Base-by-base conservation (phyloP, 2,888 invertebrate genomes). In the Helicoverpa assulta region DNA sequence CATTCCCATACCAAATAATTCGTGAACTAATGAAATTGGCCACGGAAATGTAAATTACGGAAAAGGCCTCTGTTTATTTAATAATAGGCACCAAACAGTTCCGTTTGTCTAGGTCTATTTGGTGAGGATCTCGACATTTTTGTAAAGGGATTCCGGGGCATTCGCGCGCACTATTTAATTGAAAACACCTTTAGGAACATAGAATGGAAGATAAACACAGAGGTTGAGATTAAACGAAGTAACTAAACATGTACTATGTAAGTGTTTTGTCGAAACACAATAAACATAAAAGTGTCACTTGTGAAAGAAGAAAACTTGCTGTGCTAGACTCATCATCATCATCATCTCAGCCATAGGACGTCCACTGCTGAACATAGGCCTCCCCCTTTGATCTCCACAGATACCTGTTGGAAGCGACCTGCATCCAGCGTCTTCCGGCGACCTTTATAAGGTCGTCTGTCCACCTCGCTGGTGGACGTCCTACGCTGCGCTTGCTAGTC, bases 61-160 rank as follows among this genome's bases (percentile, higher is more conserved):
- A 84, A 82, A 84, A 85, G 88, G 86, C 82, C 83, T 81, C 79
- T 86, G 86, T 88, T 89, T 90, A 88, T 87, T 89, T 85, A 89
- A 89, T 88, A 88, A 87, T 88, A 86, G 83, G 84, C 80, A 85
- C 83, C 84, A 85, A 84, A 85, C 83, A 82, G 84, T 83, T 84
- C 73, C 78, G 85, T 88, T 90, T 89, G 83, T 84, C 85, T 88
- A 87, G 86, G 88, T 80, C 79, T 89, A 82, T 89, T 90, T 90
- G 88, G 75, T 72, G 80, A 88, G 88, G 87, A 85, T 75, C 74
- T 70, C 75, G 71, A 79, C n/a, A 85, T 88, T 89, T 86, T 85
- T 85, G 84, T 80, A 81, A 50, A 59, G 75, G 75, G 72, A 83
- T 73, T 76, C 64, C 53, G 61, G 53, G n/a, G 18, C 67, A 69